Evolutionary conservation across 1,140 invertebrate genomes (phyloP), one percentile per base, ranked within the genome.

Genomic region (Hypsibius dujardini): DNA sequence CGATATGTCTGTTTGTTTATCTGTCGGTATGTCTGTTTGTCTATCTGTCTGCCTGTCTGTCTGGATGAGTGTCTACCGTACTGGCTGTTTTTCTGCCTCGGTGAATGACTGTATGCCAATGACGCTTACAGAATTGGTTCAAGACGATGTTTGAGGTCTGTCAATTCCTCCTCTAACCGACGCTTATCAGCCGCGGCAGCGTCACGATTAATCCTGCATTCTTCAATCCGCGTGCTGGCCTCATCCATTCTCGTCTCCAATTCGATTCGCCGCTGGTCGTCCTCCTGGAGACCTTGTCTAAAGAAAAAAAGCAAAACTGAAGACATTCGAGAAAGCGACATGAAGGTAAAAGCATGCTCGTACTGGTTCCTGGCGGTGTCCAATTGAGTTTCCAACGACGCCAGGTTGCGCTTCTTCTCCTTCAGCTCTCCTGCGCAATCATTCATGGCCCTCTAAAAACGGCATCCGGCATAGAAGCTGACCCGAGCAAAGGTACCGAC

Each of bases 201-300:
- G n/a, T 56, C n/a, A 56, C 50, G 50, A n/a, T 56, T 56, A n/a
- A n/a, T 56, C 50, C 50, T 56, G 7, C 7, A 56, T n/a, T 56
- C 50, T 56, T 56, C 50, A 12, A 56, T 56, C 7, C n/a, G 7
- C 50, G n/a, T 56, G 7, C 50, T 7, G n/a, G 50, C n/a, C n/a
- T 67, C 12, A 7, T 67, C 3, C 3, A 67, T 67, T 67, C 45
- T 3, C 3, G 12, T 15, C 42, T 67, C 62, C 62, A 67, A 42
- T 3, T 67, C 62, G 12, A 45, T 45, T 42, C 45, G 12, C 12
- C 45, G 12, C 3, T 67, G 12, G 42, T 67, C 62, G 45, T 15
- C 12, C 3, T 67, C 62, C 12, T 42, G 12, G 12, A 67, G 62
- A 67, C 45, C 62, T 67, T 67, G 62, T 67, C 62, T 67, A 42